Conservation (phyloP, 2,113 vertebrate species). For the Petaurus breviceps region DNA sequence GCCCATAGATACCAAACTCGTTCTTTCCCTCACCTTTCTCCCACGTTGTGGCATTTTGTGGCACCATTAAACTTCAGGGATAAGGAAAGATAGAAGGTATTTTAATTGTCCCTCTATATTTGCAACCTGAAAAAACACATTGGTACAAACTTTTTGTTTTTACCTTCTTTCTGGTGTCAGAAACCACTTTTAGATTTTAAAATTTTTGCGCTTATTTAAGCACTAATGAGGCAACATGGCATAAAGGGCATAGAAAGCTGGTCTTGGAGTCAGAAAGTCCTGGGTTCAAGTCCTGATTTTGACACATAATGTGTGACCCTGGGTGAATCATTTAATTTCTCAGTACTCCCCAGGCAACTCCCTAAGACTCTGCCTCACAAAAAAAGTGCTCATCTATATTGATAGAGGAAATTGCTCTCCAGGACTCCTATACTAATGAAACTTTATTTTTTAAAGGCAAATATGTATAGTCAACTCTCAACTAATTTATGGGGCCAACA, state of each 20-base stretch:
- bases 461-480: background rate
- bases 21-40: background rate
- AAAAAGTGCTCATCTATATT: background rate
- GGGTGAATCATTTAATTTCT: background rate
- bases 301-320: background rate
- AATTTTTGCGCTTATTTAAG: background rate
- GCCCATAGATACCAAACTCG: background rate
- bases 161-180: no score
- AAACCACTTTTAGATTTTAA: background rate
- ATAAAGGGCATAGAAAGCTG: no score
- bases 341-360: background rate
- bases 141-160: background rate
- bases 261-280: background rate
- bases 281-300: background rate
- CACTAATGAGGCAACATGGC: background rate
- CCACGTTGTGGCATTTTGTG: background rate
- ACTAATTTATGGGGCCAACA: background rate
- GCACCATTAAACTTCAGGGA: background rate
- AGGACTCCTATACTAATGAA: background rate
- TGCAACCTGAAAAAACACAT: background rate
- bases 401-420: background rate
- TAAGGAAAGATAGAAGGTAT: background rate
- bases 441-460: background rate
- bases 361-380: background rate
- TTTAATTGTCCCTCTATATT: background rate